Base-by-base conservation (phyloP, 2,797 vertebrate genomes). In the Sylvilagus floridanus region DNA sequence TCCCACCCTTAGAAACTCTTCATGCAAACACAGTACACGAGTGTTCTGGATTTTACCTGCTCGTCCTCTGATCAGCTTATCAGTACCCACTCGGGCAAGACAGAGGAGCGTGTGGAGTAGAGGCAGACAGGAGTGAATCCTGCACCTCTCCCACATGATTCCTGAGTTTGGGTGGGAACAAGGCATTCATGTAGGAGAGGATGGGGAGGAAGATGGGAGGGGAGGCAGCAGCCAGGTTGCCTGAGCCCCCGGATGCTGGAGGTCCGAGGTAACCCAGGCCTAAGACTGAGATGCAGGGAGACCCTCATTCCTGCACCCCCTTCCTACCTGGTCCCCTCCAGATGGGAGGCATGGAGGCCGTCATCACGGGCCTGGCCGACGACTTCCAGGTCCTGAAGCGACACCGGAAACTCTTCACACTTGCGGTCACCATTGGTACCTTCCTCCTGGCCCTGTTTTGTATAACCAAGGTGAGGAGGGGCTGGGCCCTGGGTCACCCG, bases 261-360 rank as follows among this genome's bases (percentile, higher is more conserved):
- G 47, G 22, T 5, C 22, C 1, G 0, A 28, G 57, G 47, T 26
- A 30, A 14, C 57, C 22, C 13, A 50, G 30, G 32, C 42, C 73
- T 7, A 50, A 28, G 73, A 12, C 52, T 16, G 17, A 11, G 16
- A 32, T 14, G 2, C 11, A 1, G 42, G 24, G 4, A 1, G 1
- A 2, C 68, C 26, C 62, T 78, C 72, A 68, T 10, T 22, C 77
- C 66, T 17, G 30, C 35, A 24, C 8, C 57, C 63, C n/a, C 54
- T 57, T 26, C 88, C 42, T 10, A 0, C 77, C 68, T 57, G 85
- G 32, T 86, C 88, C 93, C 84, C 63, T 65, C 57, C 97, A 99
- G 99, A 99, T 99, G 99, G 99, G 99, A 0, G 99, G 99, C 77
- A 99, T 99, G 99, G 99, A 99, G 95, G 99, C 99, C 0, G 99